phyloP scores from a whole-genome alignment of 2,797 vertebrate genomes.

The Loris lydekkerianus region DNA sequence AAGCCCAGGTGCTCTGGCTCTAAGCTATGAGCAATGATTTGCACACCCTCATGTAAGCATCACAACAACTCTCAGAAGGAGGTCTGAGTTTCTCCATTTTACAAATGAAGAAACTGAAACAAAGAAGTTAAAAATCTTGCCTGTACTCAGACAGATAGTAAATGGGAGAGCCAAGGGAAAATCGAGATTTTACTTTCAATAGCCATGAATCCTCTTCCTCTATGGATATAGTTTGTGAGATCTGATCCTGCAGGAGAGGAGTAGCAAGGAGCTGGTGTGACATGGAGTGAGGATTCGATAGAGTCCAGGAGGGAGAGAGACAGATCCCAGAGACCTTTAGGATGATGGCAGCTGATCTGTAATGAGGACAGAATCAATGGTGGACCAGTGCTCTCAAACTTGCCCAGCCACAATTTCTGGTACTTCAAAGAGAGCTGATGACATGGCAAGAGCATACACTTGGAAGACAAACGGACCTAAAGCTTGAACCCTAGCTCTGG shows the following conservation, averaged over 20 bases:
- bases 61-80: not conserved
- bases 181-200: not conserved
- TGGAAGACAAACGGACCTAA: not conserved
- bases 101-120: not conserved
- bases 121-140: not conserved
- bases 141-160: not conserved
- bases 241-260: not conserved
- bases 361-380: not conserved
- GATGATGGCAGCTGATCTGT: not conserved
- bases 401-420: not conserved
- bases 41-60: not conserved
- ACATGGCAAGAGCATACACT: not conserved
- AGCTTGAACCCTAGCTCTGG: constrained; percentile 1
- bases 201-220: not conserved
- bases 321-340: not conserved
- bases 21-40: not conserved
- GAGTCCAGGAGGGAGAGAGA: not conserved
- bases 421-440: not conserved
- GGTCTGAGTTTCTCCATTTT: not conserved
- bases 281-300: not conserved
- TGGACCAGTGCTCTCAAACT: not conserved
- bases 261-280: not conserved
- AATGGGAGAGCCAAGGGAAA: not conserved
- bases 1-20: not conserved
- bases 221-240: not conserved